Evolutionary conservation across 1,140 invertebrate genomes (phyloP).

Genomic region (Drosophila carrolli): DNA sequence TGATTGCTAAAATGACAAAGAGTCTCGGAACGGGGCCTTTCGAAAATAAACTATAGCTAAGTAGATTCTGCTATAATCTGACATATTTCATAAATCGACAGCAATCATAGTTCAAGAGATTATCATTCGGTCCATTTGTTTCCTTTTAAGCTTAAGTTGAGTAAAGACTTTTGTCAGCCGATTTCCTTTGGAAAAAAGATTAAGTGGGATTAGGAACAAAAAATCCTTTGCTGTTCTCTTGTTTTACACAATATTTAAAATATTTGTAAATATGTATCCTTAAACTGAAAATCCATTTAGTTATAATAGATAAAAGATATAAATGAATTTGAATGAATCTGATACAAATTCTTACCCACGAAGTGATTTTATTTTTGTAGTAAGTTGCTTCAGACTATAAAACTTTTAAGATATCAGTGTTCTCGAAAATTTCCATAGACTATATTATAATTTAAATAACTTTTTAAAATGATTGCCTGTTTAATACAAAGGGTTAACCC

Average conservation of each 20-base stretch:
- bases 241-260: neutral
- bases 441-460: too few relatives aligned
- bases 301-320: neutral
- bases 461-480: too few relatives aligned
- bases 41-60: constrained; percentile 5
- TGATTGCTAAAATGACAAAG: neutral
- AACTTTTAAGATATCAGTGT: too few relatives aligned
- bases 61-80: constrained; percentile 27
- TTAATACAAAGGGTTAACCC: neutral
- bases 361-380: too few relatives aligned
- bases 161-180: neutral
- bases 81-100: constrained; percentile 32
- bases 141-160: neutral
- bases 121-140: constrained; percentile 13
- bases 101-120: constrained; percentile 33
- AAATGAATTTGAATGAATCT: too few relatives aligned
- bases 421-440: too few relatives aligned
- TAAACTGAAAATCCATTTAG: neutral
- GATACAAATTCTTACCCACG: too few relatives aligned
- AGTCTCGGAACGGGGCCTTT: neutral
- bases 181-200: constrained; percentile 6
- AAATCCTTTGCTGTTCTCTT: neutral
- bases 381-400: too few relatives aligned
- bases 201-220: neutral
- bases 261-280: neutral